A percentile compares a stretch with the other conserved stretches of the same genome.
Conservation (phyloP, 2,797 vertebrate genomes). For the Poeciliopsis gracilis region DNA sequence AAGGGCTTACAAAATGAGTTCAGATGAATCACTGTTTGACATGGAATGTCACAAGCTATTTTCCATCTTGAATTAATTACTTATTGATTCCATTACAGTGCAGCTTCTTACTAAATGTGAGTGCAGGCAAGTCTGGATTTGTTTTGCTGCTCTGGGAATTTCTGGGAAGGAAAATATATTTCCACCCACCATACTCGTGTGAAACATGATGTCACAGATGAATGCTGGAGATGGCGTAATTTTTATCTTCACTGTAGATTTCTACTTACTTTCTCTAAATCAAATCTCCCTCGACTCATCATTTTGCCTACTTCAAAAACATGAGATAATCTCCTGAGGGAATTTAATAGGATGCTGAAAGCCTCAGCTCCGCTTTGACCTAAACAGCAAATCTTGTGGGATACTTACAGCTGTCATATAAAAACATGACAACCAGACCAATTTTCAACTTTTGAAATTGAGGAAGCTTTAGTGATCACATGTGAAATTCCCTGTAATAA, state of each 20-base stretch:
- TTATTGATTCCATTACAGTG: background rate
- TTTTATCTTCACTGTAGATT: background rate
- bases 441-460: background rate
- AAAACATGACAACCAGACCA: too few species aligned
- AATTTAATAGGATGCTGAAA: background rate
- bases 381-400: background rate
- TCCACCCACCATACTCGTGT: background rate
- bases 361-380: background rate
- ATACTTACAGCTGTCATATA: too few species aligned
- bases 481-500: background rate
- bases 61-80: background rate
- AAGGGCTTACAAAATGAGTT: background rate
- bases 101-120: background rate
- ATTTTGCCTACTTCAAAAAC: background rate
- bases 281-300: background rate
- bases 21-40: background rate
- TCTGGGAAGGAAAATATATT: background rate
- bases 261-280: background rate
- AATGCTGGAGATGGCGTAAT: background rate
- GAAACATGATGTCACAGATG: constrained; percentile 11
- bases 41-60: background rate
- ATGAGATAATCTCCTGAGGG: constrained; percentile 1
- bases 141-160: constrained; percentile 6
- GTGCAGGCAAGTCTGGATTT: constrained; percentile 12
- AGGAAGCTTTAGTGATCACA: background rate